Percentiles rank a stretch among this genome's conserved stretches.
These are phyloP conservation scores for Ormia ochracea DNA, from an alignment of 2,888 invertebrate genomes.

Conservation along the genomic window DNA sequence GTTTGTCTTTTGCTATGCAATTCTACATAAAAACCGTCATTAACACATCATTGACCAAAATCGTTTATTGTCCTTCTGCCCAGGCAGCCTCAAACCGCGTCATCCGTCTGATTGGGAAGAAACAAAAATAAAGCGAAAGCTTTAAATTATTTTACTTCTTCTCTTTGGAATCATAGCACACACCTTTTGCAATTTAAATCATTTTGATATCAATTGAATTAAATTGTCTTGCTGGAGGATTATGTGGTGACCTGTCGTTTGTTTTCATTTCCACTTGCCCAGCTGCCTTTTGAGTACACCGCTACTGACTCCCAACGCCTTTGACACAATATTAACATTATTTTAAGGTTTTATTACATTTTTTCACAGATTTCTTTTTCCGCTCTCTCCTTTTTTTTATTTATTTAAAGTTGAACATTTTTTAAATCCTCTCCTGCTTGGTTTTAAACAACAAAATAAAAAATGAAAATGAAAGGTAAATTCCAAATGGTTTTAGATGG, in stretches of 20 bases:
- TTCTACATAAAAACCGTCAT: conserved; percentile 54
- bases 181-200: conserved; percentile 67
- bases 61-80: conserved; percentile 42
- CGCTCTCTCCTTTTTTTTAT: not conserved
- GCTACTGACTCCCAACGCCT: not conserved
- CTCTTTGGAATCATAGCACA: conserved; percentile 33
- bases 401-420: conserved; percentile 28
- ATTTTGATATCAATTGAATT: conserved; percentile 69
- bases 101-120: not conserved
- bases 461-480: not conserved
- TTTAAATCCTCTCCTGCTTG: not conserved
- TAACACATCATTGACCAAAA: conserved; percentile 63
- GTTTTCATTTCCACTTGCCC: conserved; percentile 37
- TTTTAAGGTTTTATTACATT: conserved; percentile 48
- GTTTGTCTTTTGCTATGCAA: not conserved
- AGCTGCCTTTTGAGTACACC: not conserved
- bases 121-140: not conserved
- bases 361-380: conserved; percentile 23
- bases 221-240: conserved; percentile 67
- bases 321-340: conserved; percentile 46
- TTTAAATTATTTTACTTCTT: conserved; percentile 34
- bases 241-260: conserved; percentile 63
- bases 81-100: not conserved
- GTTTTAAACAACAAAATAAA: not conserved
- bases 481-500: conserved; percentile 55